Evolutionary conservation across 2,888 invertebrate species (phyloP), one percentile per base, ranked within the genome.

Genomic region (Synergus itoensis): DNA sequence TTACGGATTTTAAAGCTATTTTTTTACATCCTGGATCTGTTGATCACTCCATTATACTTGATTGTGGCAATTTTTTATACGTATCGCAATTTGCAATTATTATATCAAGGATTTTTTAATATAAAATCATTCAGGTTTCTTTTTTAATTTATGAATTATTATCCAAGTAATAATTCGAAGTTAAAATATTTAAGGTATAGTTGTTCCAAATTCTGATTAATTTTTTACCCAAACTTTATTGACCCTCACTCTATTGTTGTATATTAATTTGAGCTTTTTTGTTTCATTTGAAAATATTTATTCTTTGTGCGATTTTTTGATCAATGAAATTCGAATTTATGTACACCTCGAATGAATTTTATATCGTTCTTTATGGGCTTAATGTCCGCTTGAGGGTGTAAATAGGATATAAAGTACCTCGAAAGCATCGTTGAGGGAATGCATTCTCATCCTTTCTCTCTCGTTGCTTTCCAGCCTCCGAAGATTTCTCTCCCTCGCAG

Each of bases 401-500:
- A 69, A 60, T 9, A 21, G 48, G 63, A 36, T 41, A 40, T 45
- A 67, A 78, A 45, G 45, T 92, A 96, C 97, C 94, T 97, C 96
- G 92, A 98, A 98, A 18, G 98, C 98, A 90, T 97, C 96, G 91
- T 98, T 98, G 79, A 98, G 94, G 77, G 96, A 96, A 92, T 98
- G 98, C 98, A 98, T 98, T 87, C 98, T 94, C 96, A 97, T 97
- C 80, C 98, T 94, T 92, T 98, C 98, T 77, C 98, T 93, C 92
- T 98, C 98, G 92, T 98, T 98, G 92, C 97, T 97, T 93, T 98
- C 98, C 77, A 98, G 94, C 79, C 98, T 94, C 76, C 98, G 94
- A 81, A 97, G 93, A 92, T 98, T 98, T 83, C 98, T 94, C 90
- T 98, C 98, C 79, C 97, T 94, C 2, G 97, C 97, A 80, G 96